Evolutionary conservation across 2,797 vertebrate genomes (phyloP), one percentile per base, ranked within the genome.

Genomic region (Sciurus vulgaris): DNA sequence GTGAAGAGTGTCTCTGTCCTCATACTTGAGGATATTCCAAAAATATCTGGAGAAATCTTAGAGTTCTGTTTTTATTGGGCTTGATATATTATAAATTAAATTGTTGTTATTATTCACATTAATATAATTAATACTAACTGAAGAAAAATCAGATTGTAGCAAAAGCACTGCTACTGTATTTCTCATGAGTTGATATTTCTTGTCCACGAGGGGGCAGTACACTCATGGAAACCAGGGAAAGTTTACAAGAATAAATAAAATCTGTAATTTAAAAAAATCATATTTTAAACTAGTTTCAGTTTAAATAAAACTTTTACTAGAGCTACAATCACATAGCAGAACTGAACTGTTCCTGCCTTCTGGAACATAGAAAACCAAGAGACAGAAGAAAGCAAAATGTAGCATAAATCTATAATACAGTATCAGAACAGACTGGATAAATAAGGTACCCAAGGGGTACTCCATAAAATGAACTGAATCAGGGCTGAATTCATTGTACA

Each of bases 141-240:
- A 96, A 87, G 30, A 83, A 88, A 85, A 94, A 49, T 87, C 51
- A 83, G n/a, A 76, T n/a, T 69, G 35, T 9, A 38, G 72, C 38
- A 69, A 49, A 94, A 90, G 13, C 12, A 35, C 24, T 2, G 4
- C 28, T 5, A 1, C 15, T 63, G 20, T 14, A 33, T 38, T 77
- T 96, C 93, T 89, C 70, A 26, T 81, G 83, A 81, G 17, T 28
- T 88, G 77, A 94, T 67, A 56, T 49, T 38, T 73, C 2, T 47
- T 74, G 22, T 82, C 97, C 97, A 96, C 95, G 49, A 97, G 97
- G 92, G 97, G 97, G 97, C 96, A 97, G 89, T 86, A 83, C 38
- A 95, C 24, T 91, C 97, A 96, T 59, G 85, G 86, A 95, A 97
- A 98, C 92, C 38, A 92, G 92, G n/a, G 51, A 56, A n/a, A 70